A percentile compares a stretch with the other conserved stretches of the same genome.
phyloP scores from a whole-genome alignment of 2,113 vertebrate species.

The Mystacornis crossleyi region DNA sequence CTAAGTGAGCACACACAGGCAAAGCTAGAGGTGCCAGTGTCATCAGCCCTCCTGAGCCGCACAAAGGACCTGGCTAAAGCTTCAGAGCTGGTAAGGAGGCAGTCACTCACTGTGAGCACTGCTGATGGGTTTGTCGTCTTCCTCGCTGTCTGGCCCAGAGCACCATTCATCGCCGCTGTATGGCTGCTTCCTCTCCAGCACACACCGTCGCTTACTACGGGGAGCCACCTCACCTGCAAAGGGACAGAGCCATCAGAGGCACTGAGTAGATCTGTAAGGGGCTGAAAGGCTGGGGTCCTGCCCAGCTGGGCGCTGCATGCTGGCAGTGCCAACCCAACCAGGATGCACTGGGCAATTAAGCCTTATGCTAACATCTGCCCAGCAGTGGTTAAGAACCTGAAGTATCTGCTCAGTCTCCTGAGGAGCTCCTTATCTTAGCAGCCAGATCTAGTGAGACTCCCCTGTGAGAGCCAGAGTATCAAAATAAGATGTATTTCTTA shows the following conservation, averaged over 20 bases:
- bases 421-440: neutral
- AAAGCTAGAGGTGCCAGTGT: neutral
- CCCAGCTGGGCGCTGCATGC: neutral
- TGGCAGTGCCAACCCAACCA: neutral
- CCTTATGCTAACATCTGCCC: neutral
- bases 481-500: neutral
- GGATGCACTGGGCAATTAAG: neutral
- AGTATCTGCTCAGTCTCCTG: neutral
- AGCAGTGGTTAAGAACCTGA: neutral
- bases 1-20: neutral
- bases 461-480: neutral
- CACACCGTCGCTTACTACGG: conserved; percentile 93
- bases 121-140: conserved; percentile 89
- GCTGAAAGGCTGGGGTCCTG: neutral
- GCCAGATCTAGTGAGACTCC: neutral
- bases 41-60: neutral
- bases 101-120: conserved; percentile 86
- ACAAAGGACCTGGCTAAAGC: neutral
- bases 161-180: conserved; percentile 99
- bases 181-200: conserved; percentile 95
- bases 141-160: conserved; percentile 94
- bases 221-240: conserved; percentile 84
- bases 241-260: neutral
- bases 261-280: neutral
- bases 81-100: neutral